Percentiles rank a stretch among this genome's conserved stretches.
These are phyloP conservation scores for Elanoides forficatus DNA, from an alignment of 2,113 vertebrate species.

Conservation along the genomic window DNA sequence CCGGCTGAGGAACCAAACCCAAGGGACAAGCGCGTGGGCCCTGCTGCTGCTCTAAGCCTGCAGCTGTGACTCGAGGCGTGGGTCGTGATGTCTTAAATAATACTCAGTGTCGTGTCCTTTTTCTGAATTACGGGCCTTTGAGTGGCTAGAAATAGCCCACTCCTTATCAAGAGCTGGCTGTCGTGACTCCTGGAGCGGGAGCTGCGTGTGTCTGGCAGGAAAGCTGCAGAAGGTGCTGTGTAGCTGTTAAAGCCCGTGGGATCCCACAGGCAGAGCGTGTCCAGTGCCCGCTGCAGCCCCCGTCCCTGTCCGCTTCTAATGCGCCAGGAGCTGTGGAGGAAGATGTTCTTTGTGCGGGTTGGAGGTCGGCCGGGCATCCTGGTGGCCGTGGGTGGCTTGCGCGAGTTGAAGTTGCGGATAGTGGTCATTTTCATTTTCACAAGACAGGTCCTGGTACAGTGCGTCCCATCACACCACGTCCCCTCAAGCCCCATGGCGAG, in stretches of 20 bases:
- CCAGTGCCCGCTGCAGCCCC: not conserved
- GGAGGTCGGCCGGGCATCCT: not conserved
- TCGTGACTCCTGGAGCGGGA: not conserved
- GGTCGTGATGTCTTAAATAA: not conserved
- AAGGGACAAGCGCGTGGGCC: not conserved
- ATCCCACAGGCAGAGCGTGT: not conserved
- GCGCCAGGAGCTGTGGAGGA: not conserved
- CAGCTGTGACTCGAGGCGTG: not conserved
- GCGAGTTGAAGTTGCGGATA: not conserved
- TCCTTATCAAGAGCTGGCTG: not conserved
- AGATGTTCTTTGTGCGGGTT: not conserved
- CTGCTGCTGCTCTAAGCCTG: not conserved
- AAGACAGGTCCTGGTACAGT: not conserved
- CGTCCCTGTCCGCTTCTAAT: accelerated
- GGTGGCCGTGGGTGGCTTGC: not conserved
- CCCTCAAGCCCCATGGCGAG: accelerated
- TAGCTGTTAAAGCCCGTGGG: not conserved
- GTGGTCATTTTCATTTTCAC: not conserved
- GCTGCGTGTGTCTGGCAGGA: not conserved
- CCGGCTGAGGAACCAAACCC: not conserved
- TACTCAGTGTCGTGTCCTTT: not conserved
- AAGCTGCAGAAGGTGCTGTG: not conserved
- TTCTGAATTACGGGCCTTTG: not conserved
- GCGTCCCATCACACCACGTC: accelerated
- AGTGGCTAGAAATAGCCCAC: not conserved